Evolutionary conservation across 2,113 vertebrate species (phyloP).

Genomic region (Pseudorasbora parva): DNA sequence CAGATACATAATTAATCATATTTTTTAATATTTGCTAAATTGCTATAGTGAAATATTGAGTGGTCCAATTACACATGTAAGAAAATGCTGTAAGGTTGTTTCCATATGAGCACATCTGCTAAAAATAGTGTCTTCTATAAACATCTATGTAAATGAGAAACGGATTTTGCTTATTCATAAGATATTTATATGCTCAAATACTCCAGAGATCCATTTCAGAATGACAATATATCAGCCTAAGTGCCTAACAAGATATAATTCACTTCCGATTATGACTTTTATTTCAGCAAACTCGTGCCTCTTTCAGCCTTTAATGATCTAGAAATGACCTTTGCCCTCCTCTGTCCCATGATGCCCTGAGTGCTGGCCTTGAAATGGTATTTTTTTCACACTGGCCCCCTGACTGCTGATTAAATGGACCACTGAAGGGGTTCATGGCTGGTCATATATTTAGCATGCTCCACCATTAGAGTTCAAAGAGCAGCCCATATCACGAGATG

Average conservation of each 20-base stretch:
- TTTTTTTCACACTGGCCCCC: not conserved
- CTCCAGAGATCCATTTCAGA: conserved; percentile 8
- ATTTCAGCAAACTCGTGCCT: not conserved
- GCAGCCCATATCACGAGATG: not conserved
- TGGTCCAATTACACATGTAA: not conserved
- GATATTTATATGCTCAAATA: conserved; percentile 15
- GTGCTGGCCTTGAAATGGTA: conserved; percentile 8
- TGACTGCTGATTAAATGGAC: conserved; percentile 22
- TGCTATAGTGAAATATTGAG: not conserved
- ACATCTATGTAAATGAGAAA: conserved; percentile 4
- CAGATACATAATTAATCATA: not conserved
- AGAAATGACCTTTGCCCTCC: conserved; percentile 16
- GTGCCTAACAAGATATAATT: conserved; percentile 21
- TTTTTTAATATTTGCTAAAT: not conserved
- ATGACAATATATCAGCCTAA: not conserved
- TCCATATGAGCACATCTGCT: not conserved
- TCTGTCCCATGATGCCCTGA: conserved; percentile 17
- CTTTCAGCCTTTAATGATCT: conserved; percentile 12
- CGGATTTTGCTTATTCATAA: conserved; percentile 4
- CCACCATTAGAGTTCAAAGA: not conserved
- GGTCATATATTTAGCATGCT: conserved; percentile 36
- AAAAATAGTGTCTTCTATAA: conserved; percentile 2
- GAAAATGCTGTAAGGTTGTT: not conserved
- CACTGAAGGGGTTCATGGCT: conserved; percentile 28
- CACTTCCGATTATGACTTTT: conserved; percentile 3